Conservation (phyloP, 2,113 vertebrate genomes). For the Larimichthys polyactis region DNA sequence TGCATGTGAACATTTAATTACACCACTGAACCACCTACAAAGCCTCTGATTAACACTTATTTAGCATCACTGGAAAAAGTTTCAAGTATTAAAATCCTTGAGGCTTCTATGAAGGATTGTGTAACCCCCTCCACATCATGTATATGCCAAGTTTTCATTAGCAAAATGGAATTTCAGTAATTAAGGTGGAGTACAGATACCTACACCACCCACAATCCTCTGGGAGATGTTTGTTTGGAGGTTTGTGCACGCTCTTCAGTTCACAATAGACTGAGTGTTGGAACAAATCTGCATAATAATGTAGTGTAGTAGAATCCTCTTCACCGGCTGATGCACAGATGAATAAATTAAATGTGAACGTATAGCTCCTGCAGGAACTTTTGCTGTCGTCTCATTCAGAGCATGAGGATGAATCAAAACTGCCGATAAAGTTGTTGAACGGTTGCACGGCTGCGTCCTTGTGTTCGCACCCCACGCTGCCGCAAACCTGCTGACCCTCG, state of each 20-base stretch:
- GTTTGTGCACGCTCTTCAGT: neutral
- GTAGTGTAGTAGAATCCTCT: too few relatives aligned
- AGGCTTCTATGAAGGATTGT: neutral
- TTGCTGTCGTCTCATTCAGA: neutral
- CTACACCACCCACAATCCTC: neutral
- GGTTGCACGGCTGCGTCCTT: conserved; percentile 28
- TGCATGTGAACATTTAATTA: neutral
- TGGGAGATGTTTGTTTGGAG: neutral
- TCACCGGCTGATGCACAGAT: neutral
- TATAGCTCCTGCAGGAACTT: neutral
- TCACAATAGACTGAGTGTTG: neutral
- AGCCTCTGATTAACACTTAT: neutral
- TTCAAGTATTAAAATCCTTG: neutral
- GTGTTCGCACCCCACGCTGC: conserved; percentile 13
- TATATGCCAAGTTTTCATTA: neutral
- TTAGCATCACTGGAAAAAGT: neutral
- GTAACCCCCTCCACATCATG: neutral
- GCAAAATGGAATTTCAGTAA: neutral
- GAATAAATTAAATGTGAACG: neutral
- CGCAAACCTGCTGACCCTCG: conserved; percentile 59
- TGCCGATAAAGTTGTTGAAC: conserved; percentile 18
- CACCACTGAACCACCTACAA: neutral
- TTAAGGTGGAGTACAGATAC: neutral
- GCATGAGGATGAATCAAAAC: conserved; percentile 18
- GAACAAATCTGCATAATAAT: neutral